Conservation (phyloP, 2,797 vertebrate genomes). For the Anisognathus igniventris region DNA sequence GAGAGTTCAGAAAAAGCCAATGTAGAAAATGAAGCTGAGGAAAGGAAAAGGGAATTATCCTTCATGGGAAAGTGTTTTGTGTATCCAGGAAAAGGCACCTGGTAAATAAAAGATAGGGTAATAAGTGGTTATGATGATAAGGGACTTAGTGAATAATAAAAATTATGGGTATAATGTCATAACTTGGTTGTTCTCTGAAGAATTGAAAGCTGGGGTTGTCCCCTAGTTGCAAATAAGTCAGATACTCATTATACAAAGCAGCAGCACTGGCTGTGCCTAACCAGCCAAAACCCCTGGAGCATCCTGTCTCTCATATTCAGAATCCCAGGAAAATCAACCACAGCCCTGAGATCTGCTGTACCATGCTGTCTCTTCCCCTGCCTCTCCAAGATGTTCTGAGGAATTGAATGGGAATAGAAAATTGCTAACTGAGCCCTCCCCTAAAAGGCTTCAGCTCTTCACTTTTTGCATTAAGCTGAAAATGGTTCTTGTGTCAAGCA, state of each 20-base stretch:
- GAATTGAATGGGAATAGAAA: neutral
- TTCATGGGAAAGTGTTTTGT: neutral
- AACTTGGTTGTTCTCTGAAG: neutral
- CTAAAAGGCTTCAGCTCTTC: neutral
- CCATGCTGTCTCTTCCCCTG: neutral
- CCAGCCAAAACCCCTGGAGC: neutral
- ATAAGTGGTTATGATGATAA: neutral
- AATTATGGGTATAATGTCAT: neutral
- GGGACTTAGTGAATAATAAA: neutral
- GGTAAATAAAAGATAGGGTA: neutral
- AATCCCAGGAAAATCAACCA: neutral
- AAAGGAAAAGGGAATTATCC: neutral
- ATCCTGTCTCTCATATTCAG: neutral
- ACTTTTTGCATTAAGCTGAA: neutral
- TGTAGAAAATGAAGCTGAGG: neutral
- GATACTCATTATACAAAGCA: neutral
- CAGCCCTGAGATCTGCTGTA: neutral
- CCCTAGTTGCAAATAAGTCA: neutral
- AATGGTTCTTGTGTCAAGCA: neutral
- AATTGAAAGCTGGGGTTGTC: neutral
- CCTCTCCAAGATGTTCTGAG: neutral
- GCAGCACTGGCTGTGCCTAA: rapidly evolving
- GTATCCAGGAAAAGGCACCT: neutral
- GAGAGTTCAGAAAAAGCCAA: neutral
- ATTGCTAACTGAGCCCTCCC: neutral